phyloP scores from a whole-genome alignment of 2,888 invertebrate genomes.

The Drosophila picticornis region DNA sequence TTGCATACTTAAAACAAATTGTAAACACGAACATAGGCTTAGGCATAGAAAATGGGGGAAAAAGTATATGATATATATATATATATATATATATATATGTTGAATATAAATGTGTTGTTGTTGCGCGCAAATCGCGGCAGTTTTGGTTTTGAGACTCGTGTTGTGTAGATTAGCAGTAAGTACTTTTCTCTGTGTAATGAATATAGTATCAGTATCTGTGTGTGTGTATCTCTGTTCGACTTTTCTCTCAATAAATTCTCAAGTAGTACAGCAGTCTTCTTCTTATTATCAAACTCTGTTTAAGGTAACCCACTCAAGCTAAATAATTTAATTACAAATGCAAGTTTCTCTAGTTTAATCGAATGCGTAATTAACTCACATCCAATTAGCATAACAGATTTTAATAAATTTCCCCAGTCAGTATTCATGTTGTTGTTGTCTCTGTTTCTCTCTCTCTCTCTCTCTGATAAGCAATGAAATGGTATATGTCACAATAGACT shows the following conservation, averaged over 20 bases:
- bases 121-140: slow-evolving; percentile 3
- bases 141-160: slow-evolving; percentile 28
- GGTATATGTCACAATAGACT: slow-evolving; percentile 24
- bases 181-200: not conserved
- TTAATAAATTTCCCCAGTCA: not conserved
- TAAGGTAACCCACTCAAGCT: slow-evolving; percentile 1
- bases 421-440: not conserved
- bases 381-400: slow-evolving; percentile 3
- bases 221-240: slow-evolving; percentile 16
- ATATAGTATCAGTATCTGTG: not conserved
- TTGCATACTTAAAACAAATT: slow-evolving; percentile 71
- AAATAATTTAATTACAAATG: slow-evolving; percentile 7
- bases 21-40: slow-evolving; percentile 71
- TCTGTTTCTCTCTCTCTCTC: slow-evolving; percentile 6
- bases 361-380: slow-evolving; percentile 8
- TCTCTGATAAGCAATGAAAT: slow-evolving; percentile 19
- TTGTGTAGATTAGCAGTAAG: slow-evolving; percentile 10
- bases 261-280: slow-evolving; percentile 22
- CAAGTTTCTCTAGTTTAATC: not conserved
- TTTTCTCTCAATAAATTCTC: not conserved
- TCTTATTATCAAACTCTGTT: slow-evolving; percentile 7
- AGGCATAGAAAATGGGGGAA: slow-evolving; percentile 55
- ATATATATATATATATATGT: slow-evolving; percentile 31
- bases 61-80: slow-evolving; percentile 45
- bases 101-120: slow-evolving; percentile 6